phyloP scores from a whole-genome alignment of 2,797 vertebrate genomes.

The Lacerta agilis region DNA sequence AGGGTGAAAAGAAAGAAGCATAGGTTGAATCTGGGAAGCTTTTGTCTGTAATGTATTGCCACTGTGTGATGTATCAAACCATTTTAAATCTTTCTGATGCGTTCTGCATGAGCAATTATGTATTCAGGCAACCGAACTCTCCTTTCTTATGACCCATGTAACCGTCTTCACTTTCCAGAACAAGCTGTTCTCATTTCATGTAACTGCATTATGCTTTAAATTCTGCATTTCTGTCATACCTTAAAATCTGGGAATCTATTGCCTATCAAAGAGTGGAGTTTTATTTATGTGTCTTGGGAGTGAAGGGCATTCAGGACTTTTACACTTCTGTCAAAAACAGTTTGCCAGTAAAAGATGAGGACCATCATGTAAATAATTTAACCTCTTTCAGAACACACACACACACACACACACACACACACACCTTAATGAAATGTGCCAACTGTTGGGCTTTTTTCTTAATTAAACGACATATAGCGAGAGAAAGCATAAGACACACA shows the following conservation, averaged over 20 bases:
- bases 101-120: neutral
- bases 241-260: slow-evolving; percentile 11
- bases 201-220: slow-evolving; percentile 9
- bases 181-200: neutral
- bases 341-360: neutral
- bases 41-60: neutral
- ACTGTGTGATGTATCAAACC: neutral
- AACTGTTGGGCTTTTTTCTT: neutral
- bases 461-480: neutral
- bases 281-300: neutral
- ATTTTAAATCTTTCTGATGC: neutral
- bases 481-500: neutral
- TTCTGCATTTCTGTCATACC: accelerated
- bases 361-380: neutral
- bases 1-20: neutral
- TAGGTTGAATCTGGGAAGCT: neutral
- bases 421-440: neutral
- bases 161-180: neutral
- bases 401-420: too few species aligned
- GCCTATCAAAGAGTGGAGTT: neutral
- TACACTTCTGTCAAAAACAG: neutral
- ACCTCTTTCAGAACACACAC: neutral
- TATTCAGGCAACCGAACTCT: accelerated
- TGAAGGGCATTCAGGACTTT: slow-evolving; percentile 21
- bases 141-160: neutral